Conservation (phyloP, 2,113 vertebrate species). For the Apistogramma diplotaenia region DNA sequence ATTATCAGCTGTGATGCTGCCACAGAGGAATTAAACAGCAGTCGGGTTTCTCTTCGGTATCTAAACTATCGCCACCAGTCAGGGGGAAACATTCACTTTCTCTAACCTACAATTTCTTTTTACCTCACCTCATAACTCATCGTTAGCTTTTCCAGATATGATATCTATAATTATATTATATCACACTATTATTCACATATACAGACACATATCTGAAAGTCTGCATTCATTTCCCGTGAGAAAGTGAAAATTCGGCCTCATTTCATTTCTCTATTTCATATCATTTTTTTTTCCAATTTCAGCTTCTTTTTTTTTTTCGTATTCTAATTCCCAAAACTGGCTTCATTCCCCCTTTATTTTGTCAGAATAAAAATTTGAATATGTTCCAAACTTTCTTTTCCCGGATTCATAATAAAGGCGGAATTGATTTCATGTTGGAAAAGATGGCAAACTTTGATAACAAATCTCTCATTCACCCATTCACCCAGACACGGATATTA, state of each 20-base stretch:
- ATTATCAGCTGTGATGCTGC: neutral
- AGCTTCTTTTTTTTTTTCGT: neutral
- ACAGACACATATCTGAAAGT: neutral
- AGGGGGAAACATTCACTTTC: neutral
- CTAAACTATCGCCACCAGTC: neutral
- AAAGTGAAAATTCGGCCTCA: neutral
- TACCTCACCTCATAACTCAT: neutral
- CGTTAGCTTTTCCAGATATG: neutral
- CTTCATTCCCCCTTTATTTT: conserved; percentile 12
- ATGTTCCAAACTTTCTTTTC: conserved; percentile 13
- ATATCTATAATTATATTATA: neutral
- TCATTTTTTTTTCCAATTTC: neutral
- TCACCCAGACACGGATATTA: neutral
- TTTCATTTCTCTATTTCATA: neutral
- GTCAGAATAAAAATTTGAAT: conserved; percentile 3
- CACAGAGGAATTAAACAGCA: neutral
- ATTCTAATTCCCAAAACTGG: neutral
- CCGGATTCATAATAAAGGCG: conserved; percentile 11
- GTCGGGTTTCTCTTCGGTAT: neutral
- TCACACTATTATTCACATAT: neutral
- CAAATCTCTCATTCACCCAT: neutral
- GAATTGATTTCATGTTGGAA: conserved; percentile 16
- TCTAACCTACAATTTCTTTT: neutral
- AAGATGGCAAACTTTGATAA: conserved; percentile 1
- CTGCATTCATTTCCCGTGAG: neutral